phyloP scores from a whole-genome alignment of 1,140 invertebrate genomes.

The Telenomus remus region DNA sequence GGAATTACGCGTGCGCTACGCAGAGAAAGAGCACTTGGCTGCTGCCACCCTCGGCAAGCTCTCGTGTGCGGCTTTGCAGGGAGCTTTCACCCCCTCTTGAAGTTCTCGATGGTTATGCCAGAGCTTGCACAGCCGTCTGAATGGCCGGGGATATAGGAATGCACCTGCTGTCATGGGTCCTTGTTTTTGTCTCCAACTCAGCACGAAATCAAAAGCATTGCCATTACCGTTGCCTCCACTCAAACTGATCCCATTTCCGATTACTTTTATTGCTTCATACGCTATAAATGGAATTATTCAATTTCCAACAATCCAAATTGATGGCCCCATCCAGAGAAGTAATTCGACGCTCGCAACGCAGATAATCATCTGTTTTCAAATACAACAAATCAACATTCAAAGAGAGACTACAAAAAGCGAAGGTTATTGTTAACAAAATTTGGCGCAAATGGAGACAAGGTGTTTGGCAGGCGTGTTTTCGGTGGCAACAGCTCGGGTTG shows the following conservation, averaged over 20 bases:
- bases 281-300: no score
- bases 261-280: constrained; percentile 8
- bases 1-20: constrained; percentile 71
- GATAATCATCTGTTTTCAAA: no score
- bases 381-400: no score
- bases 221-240: constrained; percentile 1
- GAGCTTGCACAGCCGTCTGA: constrained; percentile 55
- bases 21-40: constrained; percentile 50
- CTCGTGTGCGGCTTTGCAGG: constrained; percentile 54
- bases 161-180: constrained; percentile 43
- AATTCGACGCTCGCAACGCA: no score
- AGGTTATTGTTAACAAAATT: no score
- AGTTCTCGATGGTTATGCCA: constrained; percentile 56
- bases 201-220: constrained; percentile 16
- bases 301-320: no score
- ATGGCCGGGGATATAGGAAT: constrained; percentile 35
- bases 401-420: no score
- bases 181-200: constrained; percentile 34
- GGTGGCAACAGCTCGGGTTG: constrained; percentile 5
- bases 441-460: no score
- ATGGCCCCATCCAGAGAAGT: no score
- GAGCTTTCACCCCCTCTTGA: constrained; percentile 58
- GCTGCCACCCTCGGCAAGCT: constrained; percentile 50
- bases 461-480: no score
- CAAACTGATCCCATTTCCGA: constrained; percentile 4